Evolutionary conservation across 2,888 invertebrate species (phyloP), one percentile per base, ranked within the genome.

Genomic region (Sphaerophoria rueppellii): DNA sequence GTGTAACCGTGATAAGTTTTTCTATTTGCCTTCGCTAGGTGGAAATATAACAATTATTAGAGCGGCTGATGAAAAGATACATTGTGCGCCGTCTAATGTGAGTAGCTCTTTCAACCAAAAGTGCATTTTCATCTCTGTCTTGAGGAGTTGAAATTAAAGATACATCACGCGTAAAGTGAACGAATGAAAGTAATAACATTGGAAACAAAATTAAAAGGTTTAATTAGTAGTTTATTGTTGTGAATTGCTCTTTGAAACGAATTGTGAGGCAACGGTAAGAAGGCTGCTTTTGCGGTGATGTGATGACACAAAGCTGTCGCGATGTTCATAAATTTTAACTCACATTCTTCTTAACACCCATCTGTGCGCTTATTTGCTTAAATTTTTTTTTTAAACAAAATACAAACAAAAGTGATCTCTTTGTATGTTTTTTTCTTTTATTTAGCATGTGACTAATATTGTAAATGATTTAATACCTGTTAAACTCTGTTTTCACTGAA

Each of bases 41-140:
- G 32, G 32, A 61, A 11, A 11, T 43, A 43, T 43, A 77, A 73
- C 82, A 72, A 63, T 83, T 75, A 83, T 80, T 80, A 80, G 83
- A 83, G 83, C 83, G 83, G 37, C 48, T 71, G 82, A 79, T 82
- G 79, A 78, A 74, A 78, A 83, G 74, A 79, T 83, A 83, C 79
- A 71, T 55, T 60, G 67, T 55, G 74, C 79, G 74, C 77, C 77
- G 75, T 71, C 70, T 71, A 81, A 82, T 82, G 73, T 82, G 73
- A 2, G 24, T 70, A 70, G 69, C 75, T 61, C 61, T 48, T 55
- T 75, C 71, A 75, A 54, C 69, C 11, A 11, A 52, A 9, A 67
- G 43, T 67, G 35, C 24, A 24, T 71, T 46, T 40, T 54, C 6
- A 37, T 54, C 40, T 48, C 46, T 32, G 9, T 65, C 46, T 52